Base-by-base conservation (phyloP, 2,113 vertebrate species). In the Asarcornis scutulata region DNA sequence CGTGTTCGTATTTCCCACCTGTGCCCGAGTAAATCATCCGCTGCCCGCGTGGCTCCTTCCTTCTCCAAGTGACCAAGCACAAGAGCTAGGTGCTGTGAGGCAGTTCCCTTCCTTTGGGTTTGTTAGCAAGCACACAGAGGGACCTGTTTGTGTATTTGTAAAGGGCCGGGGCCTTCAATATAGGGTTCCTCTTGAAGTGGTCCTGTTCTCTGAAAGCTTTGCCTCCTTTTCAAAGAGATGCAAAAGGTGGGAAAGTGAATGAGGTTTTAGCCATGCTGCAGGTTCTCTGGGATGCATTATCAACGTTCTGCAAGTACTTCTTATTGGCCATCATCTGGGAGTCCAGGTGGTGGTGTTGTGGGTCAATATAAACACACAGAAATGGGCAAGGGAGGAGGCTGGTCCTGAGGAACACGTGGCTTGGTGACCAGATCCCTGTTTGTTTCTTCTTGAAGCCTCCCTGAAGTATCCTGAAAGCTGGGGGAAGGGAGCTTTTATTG, bases 111-210 rank as follows among this genome's bases (percentile, higher is more conserved):
- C 20, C 20, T 11, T 48, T 20, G 46, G 46, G 46, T 21, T 48
- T 20, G 46, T 48, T 48, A 21, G 46, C 46, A 48, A 21, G 46
- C 46, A 11, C 9, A 21, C 46, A 5, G 46, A 48, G 46, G 46
- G 46, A 11, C 5, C 46, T 48, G 20, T 21, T 46, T 21, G 9
- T 21, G 20, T 48, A 2, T 48, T 48, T 21, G 20, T 48, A 21
- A 21, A 48, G 46, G 46, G 46, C 10, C 20, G 5, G 46, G 46
- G 46, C 20, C 46, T 48, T 48, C 46, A 11, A 4, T 5, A 23
- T 23, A 23, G 11, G 48, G 1, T 4, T 38, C 29, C 0, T 1
- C 42, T 14, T 50, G 2, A 72, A 13, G 23, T 29, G 69, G 1
- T 50, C 40, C 2, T 22, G 25, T 38, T 22, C 8, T 1, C 22